Percentiles rank a stretch among this genome's conserved stretches.
Evolutionary conservation across 2,113 vertebrate genomes (phyloP).

Genomic region (Tringa solitaria): DNA sequence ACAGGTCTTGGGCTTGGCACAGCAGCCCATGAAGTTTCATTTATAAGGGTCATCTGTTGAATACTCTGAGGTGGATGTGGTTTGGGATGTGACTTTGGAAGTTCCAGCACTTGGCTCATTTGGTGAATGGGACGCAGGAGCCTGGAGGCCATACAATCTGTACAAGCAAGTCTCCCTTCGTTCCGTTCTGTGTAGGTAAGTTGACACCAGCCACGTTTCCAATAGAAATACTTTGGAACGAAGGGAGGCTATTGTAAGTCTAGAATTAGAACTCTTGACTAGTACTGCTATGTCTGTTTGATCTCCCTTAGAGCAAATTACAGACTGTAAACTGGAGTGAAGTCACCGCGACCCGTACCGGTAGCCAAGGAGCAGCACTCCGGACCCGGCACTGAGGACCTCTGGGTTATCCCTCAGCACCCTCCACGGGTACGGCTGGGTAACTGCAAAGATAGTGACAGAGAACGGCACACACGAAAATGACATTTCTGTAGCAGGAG

Average conservation of each 20-base stretch:
- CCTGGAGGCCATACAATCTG: not conserved
- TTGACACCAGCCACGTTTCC: not conserved
- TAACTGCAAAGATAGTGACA: not conserved
- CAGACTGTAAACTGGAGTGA: not conserved
- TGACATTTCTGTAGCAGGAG: not conserved
- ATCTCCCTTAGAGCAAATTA: not conserved
- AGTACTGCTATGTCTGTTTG: not conserved
- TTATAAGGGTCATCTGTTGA: not conserved
- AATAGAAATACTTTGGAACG: not conserved
- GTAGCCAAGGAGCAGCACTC: rapidly evolving
- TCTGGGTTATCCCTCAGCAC: not conserved
- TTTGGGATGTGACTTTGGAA: not conserved
- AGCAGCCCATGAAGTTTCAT: not conserved
- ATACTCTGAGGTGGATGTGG: not conserved
- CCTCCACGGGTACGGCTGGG: not conserved
- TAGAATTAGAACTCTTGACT: not conserved
- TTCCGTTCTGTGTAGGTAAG: not conserved
- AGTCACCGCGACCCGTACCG: rapidly evolving
- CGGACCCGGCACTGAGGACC: rapidly evolving
- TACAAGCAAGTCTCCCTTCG: rapidly evolving
- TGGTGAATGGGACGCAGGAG: not conserved
- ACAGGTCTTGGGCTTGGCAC: not conserved
- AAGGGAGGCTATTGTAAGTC: rapidly evolving
- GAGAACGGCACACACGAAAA: rapidly evolving
- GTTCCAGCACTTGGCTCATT: not conserved